Base-by-base conservation (phyloP, 2,888 invertebrate genomes). In the Melangyna quadrimaculata region DNA sequence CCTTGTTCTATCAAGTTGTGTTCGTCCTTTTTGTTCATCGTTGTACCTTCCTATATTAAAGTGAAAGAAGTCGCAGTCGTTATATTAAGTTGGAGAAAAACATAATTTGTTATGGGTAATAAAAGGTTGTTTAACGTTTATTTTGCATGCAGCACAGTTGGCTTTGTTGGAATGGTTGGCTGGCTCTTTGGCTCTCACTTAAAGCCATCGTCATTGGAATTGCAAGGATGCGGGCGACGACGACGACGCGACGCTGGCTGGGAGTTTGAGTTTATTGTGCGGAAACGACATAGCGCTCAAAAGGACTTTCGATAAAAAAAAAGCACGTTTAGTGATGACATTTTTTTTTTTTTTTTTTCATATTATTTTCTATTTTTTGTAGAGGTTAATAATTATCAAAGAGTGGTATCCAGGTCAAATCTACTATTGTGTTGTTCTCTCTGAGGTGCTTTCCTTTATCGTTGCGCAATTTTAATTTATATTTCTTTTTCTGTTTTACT, bases 61-160 rank as follows among this genome's bases (percentile, higher is more conserved):
- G 72, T 72, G 67, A 77, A 77, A 82, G 53, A 78, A 82, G 72
- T 69, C 72, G n/a, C n/a, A 75, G 70, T 45, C 72, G 77, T 72
- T 51, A 14, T 40, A 10, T 32, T n/a, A n/a, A n/a, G 51, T 59
- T 78, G 78, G 70, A 74, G 70, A 51, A 83, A 78, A 69, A 74
- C 78, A 78, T 83, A 78, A 83, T 83, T 83, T 83, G 83, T 83
- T 78, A 83, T 83, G 78, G 78, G 84, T 75, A 79, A 84, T 79
- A 84, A 84, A 84, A 84, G 59, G 71, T 78, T 84, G 84, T 79
- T 43, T 43, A 17, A 43, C 71, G 74, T 40, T 7, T 84, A 22
- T 51, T 51, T 78, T 78, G 55, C 77, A 78, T 78, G 70, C 73
- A 70, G 82, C 48, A 29, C 72, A 69, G 29, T 45, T 45, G 32